These are phyloP conservation scores for Sylvia borin DNA, from an alignment of 2,797 vertebrate genomes.

Conservation along the genomic window DNA sequence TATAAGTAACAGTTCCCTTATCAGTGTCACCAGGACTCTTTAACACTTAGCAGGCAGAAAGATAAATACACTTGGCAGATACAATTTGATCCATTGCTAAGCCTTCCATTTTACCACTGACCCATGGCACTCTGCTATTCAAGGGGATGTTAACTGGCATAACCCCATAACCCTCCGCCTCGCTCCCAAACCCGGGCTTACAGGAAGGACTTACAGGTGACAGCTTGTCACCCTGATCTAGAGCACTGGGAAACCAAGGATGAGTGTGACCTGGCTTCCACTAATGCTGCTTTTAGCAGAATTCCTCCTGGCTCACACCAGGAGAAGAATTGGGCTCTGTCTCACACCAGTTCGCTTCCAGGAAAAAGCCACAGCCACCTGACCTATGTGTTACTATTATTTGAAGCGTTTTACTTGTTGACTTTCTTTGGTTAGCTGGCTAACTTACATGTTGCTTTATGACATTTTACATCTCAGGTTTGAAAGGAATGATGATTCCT, in stretches of 20 bases:
- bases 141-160: conserved; percentile 23
- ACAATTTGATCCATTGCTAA: conserved; percentile 79
- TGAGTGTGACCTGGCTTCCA: not conserved
- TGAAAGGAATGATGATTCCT: not conserved
- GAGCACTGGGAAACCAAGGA: not conserved
- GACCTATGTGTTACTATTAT: not conserved
- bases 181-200: not conserved
- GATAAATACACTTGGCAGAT: conserved; percentile 82
- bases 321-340: not conserved
- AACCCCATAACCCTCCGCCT: conserved; percentile 10
- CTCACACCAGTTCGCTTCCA: not conserved
- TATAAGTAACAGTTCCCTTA: conserved; percentile 80
- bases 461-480: not conserved
- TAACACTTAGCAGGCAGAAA: conserved; percentile 81
- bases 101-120: conserved; percentile 78
- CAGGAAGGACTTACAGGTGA: not conserved
- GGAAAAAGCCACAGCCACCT: not conserved
- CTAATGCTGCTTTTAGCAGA: not conserved
- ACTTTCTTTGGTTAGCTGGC: not conserved
- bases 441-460: not conserved
- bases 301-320: not conserved
- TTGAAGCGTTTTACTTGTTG: not conserved
- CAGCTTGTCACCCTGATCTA: not conserved
- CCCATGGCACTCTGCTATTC: conserved; percentile 41
- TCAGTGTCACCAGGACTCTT: conserved; percentile 77